Percentiles rank a stretch among this genome's conserved stretches.
Evolutionary conservation across 2,797 vertebrate species (phyloP).

Genomic region (Pseudochaenichthys georgianus): DNA sequence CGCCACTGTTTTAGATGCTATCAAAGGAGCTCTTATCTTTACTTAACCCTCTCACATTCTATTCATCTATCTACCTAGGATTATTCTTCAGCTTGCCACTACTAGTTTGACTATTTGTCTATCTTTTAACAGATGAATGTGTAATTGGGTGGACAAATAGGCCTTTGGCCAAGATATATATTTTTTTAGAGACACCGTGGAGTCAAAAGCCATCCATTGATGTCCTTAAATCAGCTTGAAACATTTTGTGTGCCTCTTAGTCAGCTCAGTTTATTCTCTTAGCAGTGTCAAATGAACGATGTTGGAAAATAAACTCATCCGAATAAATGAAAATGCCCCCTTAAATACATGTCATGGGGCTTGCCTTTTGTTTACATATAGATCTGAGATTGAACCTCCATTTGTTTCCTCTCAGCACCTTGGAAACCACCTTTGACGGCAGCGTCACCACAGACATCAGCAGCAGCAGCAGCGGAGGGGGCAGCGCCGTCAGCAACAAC

Average conservation of each 20-base stretch:
- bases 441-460: slow-evolving; percentile 92
- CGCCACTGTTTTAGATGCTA: neutral
- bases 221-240: neutral
- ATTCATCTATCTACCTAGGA: neutral
- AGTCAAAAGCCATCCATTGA: neutral
- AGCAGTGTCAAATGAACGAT: neutral
- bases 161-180: neutral
- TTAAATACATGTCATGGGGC: no score
- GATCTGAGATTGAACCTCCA: neutral
- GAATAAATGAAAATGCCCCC: no score
- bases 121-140: neutral
- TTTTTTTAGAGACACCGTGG: no score
- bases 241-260: no score
- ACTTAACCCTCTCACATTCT: neutral
- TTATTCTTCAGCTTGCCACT: neutral
- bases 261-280: neutral
- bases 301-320: neutral
- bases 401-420: slow-evolving; percentile 81
- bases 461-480: slow-evolving; percentile 81
- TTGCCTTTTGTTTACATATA: neutral
- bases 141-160: neutral
- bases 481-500: slow-evolving; percentile 50
- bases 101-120: neutral
- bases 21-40: slow-evolving; percentile 7
- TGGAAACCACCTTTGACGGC: slow-evolving; percentile 96